Percentiles rank a stretch among this genome's conserved stretches.
Evolutionary conservation across 2,888 invertebrate species (phyloP).

Genomic region (Gymnocheta viridis): DNA sequence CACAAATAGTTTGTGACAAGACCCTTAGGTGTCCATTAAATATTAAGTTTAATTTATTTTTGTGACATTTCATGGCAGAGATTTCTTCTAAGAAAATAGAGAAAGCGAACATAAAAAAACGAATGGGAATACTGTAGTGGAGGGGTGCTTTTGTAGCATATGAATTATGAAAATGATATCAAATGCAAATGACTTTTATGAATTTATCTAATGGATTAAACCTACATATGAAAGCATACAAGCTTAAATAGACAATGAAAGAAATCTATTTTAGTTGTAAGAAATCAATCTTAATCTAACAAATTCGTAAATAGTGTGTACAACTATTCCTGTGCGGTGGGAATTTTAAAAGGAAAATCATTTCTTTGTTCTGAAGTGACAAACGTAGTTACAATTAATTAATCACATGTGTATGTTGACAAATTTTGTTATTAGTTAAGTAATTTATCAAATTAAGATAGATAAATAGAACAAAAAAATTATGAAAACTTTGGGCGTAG

Average conservation of each 20-base stretch:
- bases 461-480: no score
- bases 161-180: not conserved
- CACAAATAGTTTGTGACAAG: conserved; percentile 54
- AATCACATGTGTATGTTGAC: no score
- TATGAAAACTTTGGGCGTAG: no score
- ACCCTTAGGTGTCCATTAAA: conserved; percentile 60
- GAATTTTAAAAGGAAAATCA: not conserved
- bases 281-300: conserved; percentile 6
- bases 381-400: no score
- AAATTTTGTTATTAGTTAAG: no score
- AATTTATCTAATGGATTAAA: not conserved
- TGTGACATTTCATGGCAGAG: conserved; percentile 43
- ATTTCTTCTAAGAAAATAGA: conserved; percentile 24
- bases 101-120: not conserved
- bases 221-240: not conserved
- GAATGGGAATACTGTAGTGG: not conserved
- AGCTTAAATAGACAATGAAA: not conserved
- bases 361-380: no score
- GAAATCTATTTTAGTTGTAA: not conserved
- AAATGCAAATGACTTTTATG: not conserved
- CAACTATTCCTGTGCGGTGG: not conserved
- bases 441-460: no score
- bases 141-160: not conserved
- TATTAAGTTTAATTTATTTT: conserved; percentile 61
- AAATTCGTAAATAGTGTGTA: not conserved